Evolutionary conservation across 2,888 invertebrate species (phyloP), one percentile per base, ranked within the genome.

Genomic region (Geotrupes spiniger): DNA sequence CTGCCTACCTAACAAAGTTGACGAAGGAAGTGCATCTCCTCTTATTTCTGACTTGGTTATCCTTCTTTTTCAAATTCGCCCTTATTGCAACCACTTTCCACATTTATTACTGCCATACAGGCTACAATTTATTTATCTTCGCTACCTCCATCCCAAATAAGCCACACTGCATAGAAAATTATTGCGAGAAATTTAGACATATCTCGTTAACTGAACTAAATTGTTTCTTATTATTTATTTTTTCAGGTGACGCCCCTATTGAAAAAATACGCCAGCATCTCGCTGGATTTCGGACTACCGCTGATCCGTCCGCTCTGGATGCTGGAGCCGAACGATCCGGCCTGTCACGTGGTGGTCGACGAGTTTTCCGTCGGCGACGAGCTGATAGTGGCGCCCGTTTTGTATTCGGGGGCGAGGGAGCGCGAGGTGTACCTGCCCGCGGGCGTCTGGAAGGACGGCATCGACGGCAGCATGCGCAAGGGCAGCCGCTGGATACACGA

Each of bases 371-470:
- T 96, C 1, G 95, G 95, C 0, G 89, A 89, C 58, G 90, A 92
- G 68, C 76, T 95, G 0, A 88, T 95, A 25, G 93, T 95, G 0
- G 95, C 95, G 0, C 95, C 95, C 0, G 82, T 95, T 39, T 69
- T 94, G 25, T 76, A 84, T 42, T 78, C 82, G 0, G 85, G 85
- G 0, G 78, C 82, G 29, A 81, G 83, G 17, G 82, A 84, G 55
- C 77, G 87, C 53, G 93, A 88, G 75, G 88, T 96, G 47, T 94
- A 94, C 66, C 77, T 93, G 17, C 94, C 94, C 0, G 86, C 86
- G 16, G 97, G 95, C 0, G 87, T 92, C 0, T 96, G 96, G 96
- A 87, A 86, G 64, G 93, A 95, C 65, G 92, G 92, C 9, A 89
- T 92, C 58, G 91, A 92, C 68, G 87, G 87, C 0, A 90, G 89